Evolutionary conservation across 1,140 invertebrate species (phyloP), one percentile per base, ranked within the genome.

Genomic region (Monochamus saltuarius): DNA sequence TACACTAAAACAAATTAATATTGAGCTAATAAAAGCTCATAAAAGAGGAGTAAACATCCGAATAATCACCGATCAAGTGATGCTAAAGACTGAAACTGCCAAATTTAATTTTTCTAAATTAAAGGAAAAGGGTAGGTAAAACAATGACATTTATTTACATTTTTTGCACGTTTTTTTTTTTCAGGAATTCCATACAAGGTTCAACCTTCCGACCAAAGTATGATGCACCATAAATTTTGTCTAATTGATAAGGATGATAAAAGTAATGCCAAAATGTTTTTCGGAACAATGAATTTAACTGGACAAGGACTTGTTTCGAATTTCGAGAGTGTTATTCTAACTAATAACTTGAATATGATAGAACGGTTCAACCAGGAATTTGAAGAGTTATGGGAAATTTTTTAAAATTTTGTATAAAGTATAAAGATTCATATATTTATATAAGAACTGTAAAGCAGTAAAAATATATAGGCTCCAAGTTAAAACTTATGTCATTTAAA

Each of bases 201-300:
- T n/a, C 63, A 60, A n/a, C 35, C 17, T 11, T 29, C 54, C 22
- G 10, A 16, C 35, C 35, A 66, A 17, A 47, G 52, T 53, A 57
- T 68, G 34, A 66, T 74, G 64, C 72, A 74, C 49, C 70, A 74
- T 39, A 74, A 74, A 49, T 74, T 67, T 56, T 70, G 69, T 61
- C 6, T 72, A 35, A 65, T 70, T 49, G 72, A 74, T 64, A 68
- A 68, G 58, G 60, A 58, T n/a, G 55, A 70, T 47, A 11, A 22
- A 37, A 13, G 51, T 14, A 14, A 10, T 37, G 56, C 60, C 11
- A 68, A 71, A 66, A 56, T 71, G 49, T 70, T 72, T 52, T 66
- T 66, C 49, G 72, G 72, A 7, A 67, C 64, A 34, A 39, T 70
- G 10, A 74, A 74, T 43, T 57, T 72, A 52, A 73, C 72, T 37